These are phyloP conservation scores for Oostethus manadensis DNA, from an alignment of 2,113 vertebrate species.

Conservation along the genomic window DNA sequence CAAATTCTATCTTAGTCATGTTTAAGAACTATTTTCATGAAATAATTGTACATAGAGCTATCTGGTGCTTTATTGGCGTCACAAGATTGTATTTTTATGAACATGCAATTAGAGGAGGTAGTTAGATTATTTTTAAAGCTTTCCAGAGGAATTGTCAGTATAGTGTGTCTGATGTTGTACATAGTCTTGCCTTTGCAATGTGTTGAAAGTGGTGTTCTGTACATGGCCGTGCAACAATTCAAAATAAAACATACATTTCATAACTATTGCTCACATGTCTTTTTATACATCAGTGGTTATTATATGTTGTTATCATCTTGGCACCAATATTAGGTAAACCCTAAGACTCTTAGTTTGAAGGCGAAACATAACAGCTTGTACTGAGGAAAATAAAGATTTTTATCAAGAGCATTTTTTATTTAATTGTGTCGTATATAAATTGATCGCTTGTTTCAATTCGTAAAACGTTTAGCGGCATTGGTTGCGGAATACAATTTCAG, in stretches of 20 bases:
- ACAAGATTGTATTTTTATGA: constrained; percentile 65
- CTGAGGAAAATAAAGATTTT: no score
- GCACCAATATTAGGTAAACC: no score
- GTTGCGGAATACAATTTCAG: background rate
- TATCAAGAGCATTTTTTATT: no score
- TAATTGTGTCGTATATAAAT: no score
- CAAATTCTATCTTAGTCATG: constrained; percentile 74
- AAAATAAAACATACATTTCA: constrained; percentile 54
- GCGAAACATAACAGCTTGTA: no score
- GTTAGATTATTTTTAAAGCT: constrained; percentile 73
- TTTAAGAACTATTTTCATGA: constrained; percentile 72
- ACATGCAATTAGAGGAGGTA: constrained; percentile 68
- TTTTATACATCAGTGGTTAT: no score
- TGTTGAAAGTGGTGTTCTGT: constrained; percentile 77
- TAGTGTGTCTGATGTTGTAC: constrained; percentile 82
- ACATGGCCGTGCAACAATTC: constrained; percentile 69
- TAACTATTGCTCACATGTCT: constrained; percentile 3
- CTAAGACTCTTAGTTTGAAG: constrained; percentile 47
- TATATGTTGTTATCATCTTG: no score
- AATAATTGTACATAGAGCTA: constrained; percentile 69
- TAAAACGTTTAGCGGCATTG: background rate
- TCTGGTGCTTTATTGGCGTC: constrained; percentile 41
- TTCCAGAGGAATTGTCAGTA: constrained; percentile 68
- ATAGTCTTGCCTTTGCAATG: constrained; percentile 82
- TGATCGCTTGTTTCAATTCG: background rate